These are phyloP conservation scores for Chelon labrosus DNA, from an alignment of 2,797 vertebrate species.

Conservation along the genomic window DNA sequence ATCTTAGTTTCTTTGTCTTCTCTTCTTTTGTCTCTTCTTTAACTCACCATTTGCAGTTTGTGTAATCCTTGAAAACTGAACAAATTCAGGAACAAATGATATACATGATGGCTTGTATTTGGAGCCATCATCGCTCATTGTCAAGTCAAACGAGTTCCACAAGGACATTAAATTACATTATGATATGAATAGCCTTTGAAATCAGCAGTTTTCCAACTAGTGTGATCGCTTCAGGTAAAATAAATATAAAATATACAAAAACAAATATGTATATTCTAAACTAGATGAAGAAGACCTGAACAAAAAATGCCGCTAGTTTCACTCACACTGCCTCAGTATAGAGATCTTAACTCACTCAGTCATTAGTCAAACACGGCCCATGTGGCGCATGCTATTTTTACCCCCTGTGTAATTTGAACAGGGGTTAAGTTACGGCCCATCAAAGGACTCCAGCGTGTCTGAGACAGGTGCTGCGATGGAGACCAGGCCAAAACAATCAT, in stretches of 20 bases:
- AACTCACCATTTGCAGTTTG: neutral
- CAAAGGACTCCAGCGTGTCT: slow-evolving; percentile 77
- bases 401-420: slow-evolving; percentile 63
- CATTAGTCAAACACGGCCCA: slow-evolving; percentile 55
- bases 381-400: slow-evolving; percentile 75
- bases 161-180: neutral
- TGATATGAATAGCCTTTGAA: slow-evolving; percentile 5
- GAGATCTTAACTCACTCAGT: slow-evolving; percentile 42
- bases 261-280: neutral
- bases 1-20: neutral
- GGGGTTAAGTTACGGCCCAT: slow-evolving; percentile 75
- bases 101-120: neutral
- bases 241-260: neutral
- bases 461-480: slow-evolving; percentile 81
- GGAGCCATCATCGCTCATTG: neutral
- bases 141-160: slow-evolving; percentile 17
- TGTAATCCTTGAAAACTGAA: neutral
- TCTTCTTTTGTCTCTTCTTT: neutral
- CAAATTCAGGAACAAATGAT: neutral
- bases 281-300: neutral
- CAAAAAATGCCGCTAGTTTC: neutral
- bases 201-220: slow-evolving; percentile 9
- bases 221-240: neutral
- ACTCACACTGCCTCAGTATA: neutral
- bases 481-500: slow-evolving; percentile 76